Percentiles rank a stretch among this genome's conserved stretches.
phyloP scores from a whole-genome alignment of 2,888 invertebrate species.

The Agrypnus murinus region DNA sequence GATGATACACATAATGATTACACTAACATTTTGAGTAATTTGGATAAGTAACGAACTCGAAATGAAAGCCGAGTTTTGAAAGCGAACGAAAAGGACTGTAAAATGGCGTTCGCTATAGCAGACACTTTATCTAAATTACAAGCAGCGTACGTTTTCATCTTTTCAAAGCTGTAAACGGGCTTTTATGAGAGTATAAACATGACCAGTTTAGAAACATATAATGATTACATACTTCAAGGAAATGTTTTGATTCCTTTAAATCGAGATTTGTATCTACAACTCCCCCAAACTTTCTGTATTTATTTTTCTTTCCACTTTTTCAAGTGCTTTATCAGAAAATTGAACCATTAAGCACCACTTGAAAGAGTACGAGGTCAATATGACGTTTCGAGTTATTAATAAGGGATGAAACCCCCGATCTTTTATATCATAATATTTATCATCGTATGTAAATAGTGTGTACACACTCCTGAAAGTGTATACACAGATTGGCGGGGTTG shows the following conservation, averaged over 20 bases:
- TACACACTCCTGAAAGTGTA: conserved; percentile 71
- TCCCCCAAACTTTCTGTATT: conserved; percentile 18
- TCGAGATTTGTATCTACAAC: conserved; percentile 35
- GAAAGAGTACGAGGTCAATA: conserved; percentile 42
- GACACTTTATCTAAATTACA: conserved; percentile 59
- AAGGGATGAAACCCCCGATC: conserved; percentile 58
- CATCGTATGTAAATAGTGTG: conserved; percentile 69
- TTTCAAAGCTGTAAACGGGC: conserved; percentile 55
- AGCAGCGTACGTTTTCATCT: conserved; percentile 55
- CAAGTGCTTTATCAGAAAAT: conserved; percentile 41
- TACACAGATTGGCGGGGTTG: conserved; percentile 53
- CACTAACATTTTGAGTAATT: conserved; percentile 49
- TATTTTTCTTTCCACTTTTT: conserved; percentile 39
- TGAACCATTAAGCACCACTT: conserved; percentile 36
- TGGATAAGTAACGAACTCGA: conserved; percentile 54
- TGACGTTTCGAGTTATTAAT: conserved; percentile 46
- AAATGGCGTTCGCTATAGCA: conserved; percentile 50
- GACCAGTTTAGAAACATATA: conserved; percentile 54
- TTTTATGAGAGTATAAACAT: conserved; percentile 54
- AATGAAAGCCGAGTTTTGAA: conserved; percentile 52
- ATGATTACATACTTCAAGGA: conserved; percentile 50
- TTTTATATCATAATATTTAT: conserved; percentile 69
- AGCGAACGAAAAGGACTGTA: conserved; percentile 49
- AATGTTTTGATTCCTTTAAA: conserved; percentile 44
- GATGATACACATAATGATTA: conserved; percentile 31